Evolutionary conservation across 2,113 vertebrate genomes (phyloP).

Genomic region (Herpetotheres cachinnans): DNA sequence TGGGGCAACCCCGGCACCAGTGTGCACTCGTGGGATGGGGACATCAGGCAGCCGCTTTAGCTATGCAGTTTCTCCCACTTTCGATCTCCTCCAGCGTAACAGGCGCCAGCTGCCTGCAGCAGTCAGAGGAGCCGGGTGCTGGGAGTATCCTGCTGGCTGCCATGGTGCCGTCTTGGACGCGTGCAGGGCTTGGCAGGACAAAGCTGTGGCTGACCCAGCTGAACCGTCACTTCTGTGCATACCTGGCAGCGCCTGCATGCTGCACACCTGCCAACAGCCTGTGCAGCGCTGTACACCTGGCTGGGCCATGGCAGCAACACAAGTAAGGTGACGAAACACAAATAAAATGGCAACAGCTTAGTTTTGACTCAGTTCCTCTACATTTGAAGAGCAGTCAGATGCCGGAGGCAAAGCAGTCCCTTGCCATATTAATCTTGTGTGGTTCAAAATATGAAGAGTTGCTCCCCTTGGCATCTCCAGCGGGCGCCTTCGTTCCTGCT

Average conservation of each 20-base stretch:
- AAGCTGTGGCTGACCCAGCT: rapidly evolving
- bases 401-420: background rate
- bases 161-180: rapidly evolving
- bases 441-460: rapidly evolving
- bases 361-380: background rate
- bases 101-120: background rate
- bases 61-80: background rate
- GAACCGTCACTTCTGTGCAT: background rate
- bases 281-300: rapidly evolving
- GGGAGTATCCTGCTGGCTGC: rapidly evolving
- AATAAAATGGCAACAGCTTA: background rate
- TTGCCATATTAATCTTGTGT: rapidly evolving
- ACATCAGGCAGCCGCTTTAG: rapidly evolving
- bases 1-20: background rate
- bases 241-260: rapidly evolving
- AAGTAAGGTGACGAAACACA: background rate
- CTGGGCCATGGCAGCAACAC: no score
- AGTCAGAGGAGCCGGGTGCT: rapidly evolving
- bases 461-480: rapidly evolving
- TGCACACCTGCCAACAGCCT: rapidly evolving
- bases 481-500: rapidly evolving
- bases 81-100: background rate
- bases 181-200: no score
- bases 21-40: rapidly evolving
- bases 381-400: no score